A percentile compares a stretch with the other conserved stretches of the same genome.
These are phyloP conservation scores for Alouatta palliata DNA, from an alignment of 2,113 vertebrate species.

Conservation along the genomic window DNA sequence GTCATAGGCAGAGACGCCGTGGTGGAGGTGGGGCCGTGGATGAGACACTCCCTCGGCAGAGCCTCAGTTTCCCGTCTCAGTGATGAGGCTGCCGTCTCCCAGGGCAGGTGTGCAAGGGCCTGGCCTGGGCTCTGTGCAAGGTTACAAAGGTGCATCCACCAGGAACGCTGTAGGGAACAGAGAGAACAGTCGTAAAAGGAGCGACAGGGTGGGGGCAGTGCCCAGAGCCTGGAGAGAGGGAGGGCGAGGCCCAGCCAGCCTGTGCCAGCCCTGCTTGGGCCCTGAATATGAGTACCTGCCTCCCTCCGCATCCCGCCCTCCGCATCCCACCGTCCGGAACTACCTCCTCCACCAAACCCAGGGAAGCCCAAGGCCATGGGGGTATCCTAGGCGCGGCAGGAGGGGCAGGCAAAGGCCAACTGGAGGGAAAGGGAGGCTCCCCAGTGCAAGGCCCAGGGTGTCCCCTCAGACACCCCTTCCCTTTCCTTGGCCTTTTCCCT, in stretches of 20 bases:
- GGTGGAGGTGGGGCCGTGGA: neutral
- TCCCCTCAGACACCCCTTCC: neutral
- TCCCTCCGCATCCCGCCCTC: neutral
- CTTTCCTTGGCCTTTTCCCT: accelerated
- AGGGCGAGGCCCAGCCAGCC: neutral
- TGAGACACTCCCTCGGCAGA: neutral
- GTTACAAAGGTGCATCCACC: neutral
- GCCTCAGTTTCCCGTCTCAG: neutral
- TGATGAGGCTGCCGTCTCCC: too few species aligned
- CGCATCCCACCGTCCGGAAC: neutral
- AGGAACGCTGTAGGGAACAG: neutral
- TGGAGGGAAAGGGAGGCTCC: neutral
- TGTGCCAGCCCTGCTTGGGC: accelerated
- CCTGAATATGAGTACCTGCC: too few species aligned
- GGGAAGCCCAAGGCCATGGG: neutral
- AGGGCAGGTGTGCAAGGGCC: neutral
- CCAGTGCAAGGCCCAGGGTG: accelerated
- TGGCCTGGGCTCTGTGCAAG: accelerated
- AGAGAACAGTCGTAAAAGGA: neutral
- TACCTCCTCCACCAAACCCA: neutral
- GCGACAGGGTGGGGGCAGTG: neutral
- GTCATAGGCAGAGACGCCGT: neutral
- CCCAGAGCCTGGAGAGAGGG: neutral
- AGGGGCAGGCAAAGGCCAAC: neutral
- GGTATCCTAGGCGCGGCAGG: neutral